Percentiles rank a stretch among this genome's conserved stretches.
These are phyloP conservation scores for Apaloderma vittatum DNA, from an alignment of 2,113 vertebrate species.

Conservation along the genomic window DNA sequence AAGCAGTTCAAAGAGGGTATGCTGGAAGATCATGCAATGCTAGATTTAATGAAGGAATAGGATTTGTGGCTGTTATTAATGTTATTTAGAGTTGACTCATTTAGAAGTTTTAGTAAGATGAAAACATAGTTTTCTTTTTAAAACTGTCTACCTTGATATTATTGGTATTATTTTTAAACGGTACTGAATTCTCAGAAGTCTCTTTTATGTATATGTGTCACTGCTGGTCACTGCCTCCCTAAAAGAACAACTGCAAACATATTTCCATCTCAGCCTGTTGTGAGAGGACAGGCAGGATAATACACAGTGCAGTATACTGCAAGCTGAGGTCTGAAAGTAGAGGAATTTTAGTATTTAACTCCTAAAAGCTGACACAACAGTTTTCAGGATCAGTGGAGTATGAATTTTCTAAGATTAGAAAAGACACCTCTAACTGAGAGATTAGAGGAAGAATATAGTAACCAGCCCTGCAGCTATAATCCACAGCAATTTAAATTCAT, in stretches of 20 bases:
- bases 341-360: background rate
- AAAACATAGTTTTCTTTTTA: background rate
- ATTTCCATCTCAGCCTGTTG: background rate
- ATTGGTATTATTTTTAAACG: background rate
- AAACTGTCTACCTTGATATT: background rate
- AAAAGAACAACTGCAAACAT: background rate
- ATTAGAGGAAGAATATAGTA: slow-evolving; percentile 14
- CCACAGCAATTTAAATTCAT: background rate
- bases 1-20: background rate
- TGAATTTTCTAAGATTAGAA: slow-evolving; percentile 22
- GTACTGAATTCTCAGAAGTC: background rate
- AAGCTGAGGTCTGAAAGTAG: background rate
- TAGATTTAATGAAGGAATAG: background rate
- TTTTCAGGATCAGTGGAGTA: background rate
- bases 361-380: slow-evolving; percentile 1
- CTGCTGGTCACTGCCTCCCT: background rate
- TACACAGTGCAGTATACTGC: background rate
- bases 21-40: background rate
- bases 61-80: background rate
- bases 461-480: background rate
- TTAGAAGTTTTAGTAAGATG: background rate
- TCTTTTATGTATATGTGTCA: background rate
- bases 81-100: background rate
- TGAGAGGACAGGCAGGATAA: background rate
- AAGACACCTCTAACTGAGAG: background rate